A percentile compares a stretch with the other conserved stretches of the same genome.
Conservation (phyloP, 2,797 vertebrate genomes). For the Catostomus latipinnis region DNA sequence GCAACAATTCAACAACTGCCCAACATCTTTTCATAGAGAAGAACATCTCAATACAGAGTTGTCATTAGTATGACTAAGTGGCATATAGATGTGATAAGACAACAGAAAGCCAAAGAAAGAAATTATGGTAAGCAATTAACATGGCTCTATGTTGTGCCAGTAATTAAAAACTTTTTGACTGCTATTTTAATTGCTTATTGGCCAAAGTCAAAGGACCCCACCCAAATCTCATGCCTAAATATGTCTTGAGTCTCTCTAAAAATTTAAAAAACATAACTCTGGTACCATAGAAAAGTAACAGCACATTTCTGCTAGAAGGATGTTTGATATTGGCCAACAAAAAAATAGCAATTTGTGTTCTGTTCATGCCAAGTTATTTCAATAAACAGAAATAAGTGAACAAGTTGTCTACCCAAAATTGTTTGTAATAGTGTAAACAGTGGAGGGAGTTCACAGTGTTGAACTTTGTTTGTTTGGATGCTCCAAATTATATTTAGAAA, state of each 20-base stretch:
- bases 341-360: too few relatives aligned
- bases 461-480: slow-evolving; percentile 14
- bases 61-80: not conserved
- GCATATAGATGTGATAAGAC: not conserved
- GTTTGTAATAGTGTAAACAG: slow-evolving; percentile 26
- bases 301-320: too few relatives aligned
- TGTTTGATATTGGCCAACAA: too few relatives aligned
- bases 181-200: too few relatives aligned
- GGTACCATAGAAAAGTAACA: not conserved
- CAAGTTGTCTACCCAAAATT: not conserved
- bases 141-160: too few relatives aligned
- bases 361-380: too few relatives aligned
- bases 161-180: too few relatives aligned
- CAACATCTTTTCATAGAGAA: not conserved
- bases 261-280: too few relatives aligned
- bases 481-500: not conserved
- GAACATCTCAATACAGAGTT: not conserved
- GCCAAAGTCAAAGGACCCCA: too few relatives aligned
- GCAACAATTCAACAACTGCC: not conserved
- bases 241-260: too few relatives aligned
- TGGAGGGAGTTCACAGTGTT: not conserved
- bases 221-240: too few relatives aligned
- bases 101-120: not conserved
- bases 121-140: too few relatives aligned
- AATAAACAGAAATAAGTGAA: not conserved